Evolutionary conservation across 2,797 vertebrate genomes (phyloP), one percentile per base, ranked within the genome.

Genomic region (Xiphophorus birchmanni): DNA sequence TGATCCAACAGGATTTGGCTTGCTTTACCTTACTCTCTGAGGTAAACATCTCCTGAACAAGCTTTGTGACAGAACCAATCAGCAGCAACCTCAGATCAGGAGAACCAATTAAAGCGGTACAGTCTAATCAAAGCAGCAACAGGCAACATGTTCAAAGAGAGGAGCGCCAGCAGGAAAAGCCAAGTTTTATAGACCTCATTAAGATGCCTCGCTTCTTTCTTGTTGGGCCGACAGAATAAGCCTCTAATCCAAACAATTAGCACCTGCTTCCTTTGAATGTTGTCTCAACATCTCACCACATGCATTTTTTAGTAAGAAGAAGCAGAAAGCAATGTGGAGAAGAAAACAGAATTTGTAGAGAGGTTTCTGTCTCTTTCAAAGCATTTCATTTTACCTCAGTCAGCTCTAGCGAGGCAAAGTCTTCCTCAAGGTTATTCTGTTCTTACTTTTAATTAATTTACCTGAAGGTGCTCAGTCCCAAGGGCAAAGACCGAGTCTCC

Each of bases 131-230:
- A 1, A 5, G 44, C 29, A 73, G 69, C 77, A 80, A 63, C 54
- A 86, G 18, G 48, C 75, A 48, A 44, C 75, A 35, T 65, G 87
- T 89, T 94, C 89, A 93, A 91, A 93, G 89, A 85, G 85, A 79
- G 42, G 50, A 77, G 80, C 47, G 71, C 86, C 87, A 92, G 90
- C 86, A 90, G 87, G 40, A 45, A 45, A 44, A 82, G 37, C 44
- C 73, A 11, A 73, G 42, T 80, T 92, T 93, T 89, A 92, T 78
- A 65, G 84, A 71, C 83, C 87, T 92, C 90, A 90, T 93, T 92
- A 93, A 69, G 75, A 86, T 32, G 73, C 73, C 54, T 73, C 0
- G 26, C 56, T 82, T 32, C 85, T 90, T 45, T 92, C 87, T 91
- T 90, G 87, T 26, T 48, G 72, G 89, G 89, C 78, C 47, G 3